Evolutionary conservation across 2,888 invertebrate genomes (phyloP).

Genomic region (Micoletzkya japonica): DNA sequence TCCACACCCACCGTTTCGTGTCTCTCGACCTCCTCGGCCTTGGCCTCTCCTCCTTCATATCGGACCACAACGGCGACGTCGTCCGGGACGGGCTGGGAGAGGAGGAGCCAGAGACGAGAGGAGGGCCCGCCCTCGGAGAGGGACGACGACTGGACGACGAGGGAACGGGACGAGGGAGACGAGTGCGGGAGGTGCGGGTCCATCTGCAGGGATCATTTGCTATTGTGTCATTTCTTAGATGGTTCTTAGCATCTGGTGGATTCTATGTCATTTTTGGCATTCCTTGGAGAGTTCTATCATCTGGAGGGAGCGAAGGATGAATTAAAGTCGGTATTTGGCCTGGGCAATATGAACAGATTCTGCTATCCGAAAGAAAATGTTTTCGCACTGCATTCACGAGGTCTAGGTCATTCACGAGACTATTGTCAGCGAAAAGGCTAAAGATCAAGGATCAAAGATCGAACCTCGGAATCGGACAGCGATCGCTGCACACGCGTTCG

Average conservation of each 20-base stretch:
- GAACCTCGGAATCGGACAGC: neutral
- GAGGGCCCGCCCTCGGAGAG: neutral
- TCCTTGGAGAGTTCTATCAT: no score
- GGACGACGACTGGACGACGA: neutral
- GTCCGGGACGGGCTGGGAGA: neutral
- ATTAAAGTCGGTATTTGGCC: no score
- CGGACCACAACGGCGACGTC: neutral
- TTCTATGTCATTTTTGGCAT: no score
- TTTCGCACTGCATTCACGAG: no score
- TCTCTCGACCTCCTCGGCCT: neutral
- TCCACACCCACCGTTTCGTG: conserved; percentile 16
- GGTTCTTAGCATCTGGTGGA: no score
- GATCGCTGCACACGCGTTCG: neutral
- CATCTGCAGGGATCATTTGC: neutral
- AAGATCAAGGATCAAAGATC: neutral
- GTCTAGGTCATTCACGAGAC: no score
- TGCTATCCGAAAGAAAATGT: no score
- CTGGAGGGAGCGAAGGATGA: no score
- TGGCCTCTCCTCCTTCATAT: neutral
- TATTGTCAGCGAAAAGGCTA: no score
- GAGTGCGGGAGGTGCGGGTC: conserved; percentile 1
- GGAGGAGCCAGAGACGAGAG: conserved; percentile 22
- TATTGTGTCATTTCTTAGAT: neutral
- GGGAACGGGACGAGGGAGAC: neutral
- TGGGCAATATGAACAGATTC: no score